Evolutionary conservation across 2,113 vertebrate species (phyloP).

Genomic region (Catagonus wagneri): DNA sequence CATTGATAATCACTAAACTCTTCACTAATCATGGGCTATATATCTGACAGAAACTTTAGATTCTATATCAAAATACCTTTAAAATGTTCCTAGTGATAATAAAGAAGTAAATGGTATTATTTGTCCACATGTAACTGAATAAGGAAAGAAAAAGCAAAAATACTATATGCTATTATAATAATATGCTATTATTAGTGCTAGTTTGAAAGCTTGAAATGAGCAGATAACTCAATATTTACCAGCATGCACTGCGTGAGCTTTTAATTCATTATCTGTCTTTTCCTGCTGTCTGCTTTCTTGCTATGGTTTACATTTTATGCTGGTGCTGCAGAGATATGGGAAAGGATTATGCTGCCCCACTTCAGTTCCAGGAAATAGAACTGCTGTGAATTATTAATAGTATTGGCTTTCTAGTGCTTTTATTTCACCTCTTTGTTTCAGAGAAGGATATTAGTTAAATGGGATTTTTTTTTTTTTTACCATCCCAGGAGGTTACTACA

Average conservation of each 20-base stretch:
- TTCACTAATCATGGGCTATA: background rate
- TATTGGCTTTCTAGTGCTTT: slow-evolving; percentile 72
- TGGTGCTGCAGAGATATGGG: background rate
- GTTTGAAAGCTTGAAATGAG: slow-evolving; percentile 61
- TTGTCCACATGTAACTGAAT: slow-evolving; percentile 28
- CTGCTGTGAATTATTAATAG: slow-evolving; percentile 79
- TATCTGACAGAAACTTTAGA: background rate
- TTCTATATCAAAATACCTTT: slow-evolving; percentile 30
- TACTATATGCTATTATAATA: background rate
- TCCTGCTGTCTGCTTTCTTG: slow-evolving; percentile 39
- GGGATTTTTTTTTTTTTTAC: slow-evolving; percentile 24
- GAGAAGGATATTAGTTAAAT: slow-evolving; percentile 62
- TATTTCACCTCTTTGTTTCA: slow-evolving; percentile 70
- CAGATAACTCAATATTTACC: slow-evolving; percentile 48
- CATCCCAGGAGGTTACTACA: background rate
- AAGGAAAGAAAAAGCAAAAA: slow-evolving; percentile 58
- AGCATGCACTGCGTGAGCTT: slow-evolving; percentile 23
- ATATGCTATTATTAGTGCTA: slow-evolving; percentile 68
- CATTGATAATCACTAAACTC: background rate
- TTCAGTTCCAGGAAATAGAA: slow-evolving; percentile 73
- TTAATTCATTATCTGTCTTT: slow-evolving; percentile 62
- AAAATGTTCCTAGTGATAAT: slow-evolving; percentile 46
- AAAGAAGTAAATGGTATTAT: background rate
- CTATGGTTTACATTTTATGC: slow-evolving; percentile 15
- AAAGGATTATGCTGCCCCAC: slow-evolving; percentile 49